phyloP scores from a whole-genome alignment of 2,797 vertebrate genomes.

The Cyclopterus lumpus region DNA sequence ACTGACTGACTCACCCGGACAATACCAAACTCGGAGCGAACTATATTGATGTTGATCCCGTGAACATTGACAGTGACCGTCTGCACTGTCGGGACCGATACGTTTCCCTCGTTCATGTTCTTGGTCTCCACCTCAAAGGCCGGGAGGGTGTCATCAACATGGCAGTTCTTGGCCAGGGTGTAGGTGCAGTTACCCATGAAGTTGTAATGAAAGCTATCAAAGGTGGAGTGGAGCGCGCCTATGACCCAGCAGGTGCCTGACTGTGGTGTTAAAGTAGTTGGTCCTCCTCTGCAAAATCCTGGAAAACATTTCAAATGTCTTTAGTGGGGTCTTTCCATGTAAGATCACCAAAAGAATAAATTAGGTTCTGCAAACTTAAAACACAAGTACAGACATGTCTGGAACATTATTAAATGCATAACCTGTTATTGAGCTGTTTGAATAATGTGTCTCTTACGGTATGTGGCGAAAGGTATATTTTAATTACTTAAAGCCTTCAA shows the following conservation, averaged over 20 bases:
- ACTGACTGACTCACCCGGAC: constrained; percentile 73
- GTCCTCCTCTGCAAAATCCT: constrained; percentile 48
- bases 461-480: neutral
- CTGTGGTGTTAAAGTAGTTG: constrained; percentile 2
- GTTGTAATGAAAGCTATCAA: constrained; percentile 79
- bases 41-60: constrained; percentile 66
- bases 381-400: neutral
- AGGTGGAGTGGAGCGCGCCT: constrained; percentile 86
- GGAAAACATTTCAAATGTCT: neutral
- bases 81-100: constrained; percentile 64
- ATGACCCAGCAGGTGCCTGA: constrained; percentile 77
- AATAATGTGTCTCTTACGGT: neutral
- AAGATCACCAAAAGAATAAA: neutral
- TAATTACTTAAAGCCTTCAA: neutral
- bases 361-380: neutral
- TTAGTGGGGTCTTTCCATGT: neutral
- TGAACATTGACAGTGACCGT: constrained; percentile 74
- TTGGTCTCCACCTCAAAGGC: constrained; percentile 63
- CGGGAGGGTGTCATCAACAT: constrained; percentile 33
- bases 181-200: constrained; percentile 89
- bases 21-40: constrained; percentile 65
- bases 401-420: neutral
- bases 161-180: constrained; percentile 76
- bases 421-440: neutral
- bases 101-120: constrained; percentile 53